Percentiles rank a stretch among this genome's conserved stretches.
phyloP scores from a whole-genome alignment of 2,888 invertebrate species.

The Amiota minor region DNA sequence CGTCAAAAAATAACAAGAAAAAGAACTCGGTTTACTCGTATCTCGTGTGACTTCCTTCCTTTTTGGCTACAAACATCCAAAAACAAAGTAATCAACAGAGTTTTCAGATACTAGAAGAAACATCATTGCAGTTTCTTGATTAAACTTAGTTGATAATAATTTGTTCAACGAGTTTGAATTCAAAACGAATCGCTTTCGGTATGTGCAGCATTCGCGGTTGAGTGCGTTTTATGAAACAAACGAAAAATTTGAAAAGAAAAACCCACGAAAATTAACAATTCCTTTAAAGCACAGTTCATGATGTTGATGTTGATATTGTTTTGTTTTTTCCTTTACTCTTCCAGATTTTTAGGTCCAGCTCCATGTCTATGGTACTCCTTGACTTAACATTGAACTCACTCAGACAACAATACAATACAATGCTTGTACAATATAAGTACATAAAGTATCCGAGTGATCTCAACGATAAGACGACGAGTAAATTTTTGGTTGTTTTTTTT shows the following conservation, averaged over 20 bases:
- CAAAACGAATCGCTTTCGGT: not conserved
- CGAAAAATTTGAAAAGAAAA: not conserved
- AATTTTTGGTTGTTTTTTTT: too few relatives aligned
- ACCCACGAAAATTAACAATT: constrained; percentile 8
- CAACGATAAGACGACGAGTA: too few relatives aligned
- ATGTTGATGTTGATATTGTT: too few relatives aligned
- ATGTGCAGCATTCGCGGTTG: constrained; percentile 50
- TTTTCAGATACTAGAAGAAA: constrained; percentile 45
- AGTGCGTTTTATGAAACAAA: constrained; percentile 53
- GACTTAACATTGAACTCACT: too few relatives aligned
- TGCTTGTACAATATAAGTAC: too few relatives aligned
- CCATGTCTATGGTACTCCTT: too few relatives aligned
- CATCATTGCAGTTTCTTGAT: constrained; percentile 44
- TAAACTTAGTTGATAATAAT: constrained; percentile 63
- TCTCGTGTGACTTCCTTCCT: constrained; percentile 6
- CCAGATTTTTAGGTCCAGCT: too few relatives aligned
- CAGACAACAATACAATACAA: too few relatives aligned
- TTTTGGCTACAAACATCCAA: not conserved
- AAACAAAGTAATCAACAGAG: not conserved
- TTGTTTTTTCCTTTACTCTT: too few relatives aligned
- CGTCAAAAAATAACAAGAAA: constrained; percentile 51
- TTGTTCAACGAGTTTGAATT: constrained; percentile 47
- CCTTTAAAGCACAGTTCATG: too few relatives aligned
- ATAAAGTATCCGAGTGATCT: too few relatives aligned
- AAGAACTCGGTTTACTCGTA: not conserved